These are phyloP conservation scores for Stigmatopora argus DNA, from an alignment of 2,113 vertebrate species.

Conservation along the genomic window DNA sequence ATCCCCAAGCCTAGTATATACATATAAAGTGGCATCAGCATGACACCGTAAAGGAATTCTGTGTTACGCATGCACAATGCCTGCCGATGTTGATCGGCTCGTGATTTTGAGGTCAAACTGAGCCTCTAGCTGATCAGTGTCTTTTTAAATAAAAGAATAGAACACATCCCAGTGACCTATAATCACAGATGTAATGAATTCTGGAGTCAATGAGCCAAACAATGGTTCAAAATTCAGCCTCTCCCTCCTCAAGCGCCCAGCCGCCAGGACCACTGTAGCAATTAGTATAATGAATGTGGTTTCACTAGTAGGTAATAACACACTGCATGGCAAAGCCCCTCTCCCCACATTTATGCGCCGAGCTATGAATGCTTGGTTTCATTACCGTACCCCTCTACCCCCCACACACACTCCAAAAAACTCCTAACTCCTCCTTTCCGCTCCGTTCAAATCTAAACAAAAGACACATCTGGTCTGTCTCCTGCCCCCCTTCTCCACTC, in stretches of 20 bases:
- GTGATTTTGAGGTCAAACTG: constrained; percentile 20
- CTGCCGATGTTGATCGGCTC: background rate
- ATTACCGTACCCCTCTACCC: constrained; percentile 51
- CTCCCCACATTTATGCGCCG: constrained; percentile 38
- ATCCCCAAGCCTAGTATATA: no score
- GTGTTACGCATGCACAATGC: background rate
- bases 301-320: constrained; percentile 68
- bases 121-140: constrained; percentile 32
- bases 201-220: constrained; percentile 68
- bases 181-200: constrained; percentile 61
- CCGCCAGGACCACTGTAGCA: constrained; percentile 64
- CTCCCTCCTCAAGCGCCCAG: constrained; percentile 50
- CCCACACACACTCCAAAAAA: constrained; percentile 48
- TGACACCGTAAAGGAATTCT: background rate
- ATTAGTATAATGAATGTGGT: constrained; percentile 72
- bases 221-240: constrained; percentile 62
- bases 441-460: constrained; percentile 76
- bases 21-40: constrained; percentile 17
- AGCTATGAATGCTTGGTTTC: constrained; percentile 69
- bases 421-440: constrained; percentile 72
- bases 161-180: constrained; percentile 42
- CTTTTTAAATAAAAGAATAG: constrained; percentile 34
- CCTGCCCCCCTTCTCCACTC: constrained; percentile 55
- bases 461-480: constrained; percentile 79
- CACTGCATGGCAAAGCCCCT: constrained; percentile 46